Conservation (phyloP, 2,113 vertebrate species). For the Machaerirhynchus nigripectus region DNA sequence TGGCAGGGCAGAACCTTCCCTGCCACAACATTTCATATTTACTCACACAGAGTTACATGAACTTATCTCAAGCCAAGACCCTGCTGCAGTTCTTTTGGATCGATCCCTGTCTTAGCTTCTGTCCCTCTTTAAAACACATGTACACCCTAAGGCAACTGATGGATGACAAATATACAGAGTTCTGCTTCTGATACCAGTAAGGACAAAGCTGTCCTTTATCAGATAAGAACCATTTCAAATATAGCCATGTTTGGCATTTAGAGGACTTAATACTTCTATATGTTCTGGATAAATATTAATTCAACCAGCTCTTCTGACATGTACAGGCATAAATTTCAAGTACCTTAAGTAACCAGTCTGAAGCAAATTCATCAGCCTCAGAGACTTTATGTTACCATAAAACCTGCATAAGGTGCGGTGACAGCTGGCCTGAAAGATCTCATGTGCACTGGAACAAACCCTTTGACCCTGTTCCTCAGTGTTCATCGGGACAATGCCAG, state of each 20-base stretch:
- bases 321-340: neutral
- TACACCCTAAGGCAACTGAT: neutral
- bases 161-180: neutral
- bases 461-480: neutral
- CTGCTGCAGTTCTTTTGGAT: slow-evolving; percentile 13
- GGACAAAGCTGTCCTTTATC: neutral
- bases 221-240: neutral
- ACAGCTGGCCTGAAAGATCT: neutral
- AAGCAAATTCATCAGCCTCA: neutral
- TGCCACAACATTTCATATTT: neutral
- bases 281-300: neutral
- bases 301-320: neutral
- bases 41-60: slow-evolving; percentile 32
- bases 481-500: neutral
- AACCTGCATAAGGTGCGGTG: neutral
- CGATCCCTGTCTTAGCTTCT: rapidly evolving
- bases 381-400: neutral
- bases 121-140: neutral
- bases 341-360: neutral
- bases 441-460: neutral
- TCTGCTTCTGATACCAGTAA: neutral
- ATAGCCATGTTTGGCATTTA: neutral
- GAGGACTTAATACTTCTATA: neutral
- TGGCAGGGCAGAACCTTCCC: slow-evolving; percentile 27
- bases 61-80: slow-evolving; percentile 30